Conservation (phyloP, 2,113 vertebrate genomes). For the Gobio gobio region DNA sequence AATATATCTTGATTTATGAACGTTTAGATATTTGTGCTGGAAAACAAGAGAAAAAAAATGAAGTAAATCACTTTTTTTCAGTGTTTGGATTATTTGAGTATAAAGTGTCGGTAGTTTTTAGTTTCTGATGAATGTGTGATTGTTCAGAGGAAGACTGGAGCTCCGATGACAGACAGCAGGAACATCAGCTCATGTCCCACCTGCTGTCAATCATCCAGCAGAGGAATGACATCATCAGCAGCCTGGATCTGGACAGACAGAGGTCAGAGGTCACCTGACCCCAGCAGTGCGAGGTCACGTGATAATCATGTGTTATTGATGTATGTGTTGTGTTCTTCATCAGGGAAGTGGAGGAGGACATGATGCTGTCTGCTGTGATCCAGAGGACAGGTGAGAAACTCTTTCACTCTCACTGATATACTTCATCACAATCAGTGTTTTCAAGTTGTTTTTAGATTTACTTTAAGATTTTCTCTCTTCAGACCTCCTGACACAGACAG, state of each 20-base stretch:
- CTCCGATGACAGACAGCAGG: constrained; percentile 78
- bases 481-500: too few relatives aligned
- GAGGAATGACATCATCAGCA: constrained; percentile 90
- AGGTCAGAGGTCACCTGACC: constrained; percentile 72
- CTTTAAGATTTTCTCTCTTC: too few relatives aligned
- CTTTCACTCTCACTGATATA: background rate
- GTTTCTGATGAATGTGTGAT: background rate
- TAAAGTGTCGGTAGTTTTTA: too few relatives aligned
- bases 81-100: too few relatives aligned
- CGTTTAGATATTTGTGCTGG: too few relatives aligned
- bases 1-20: background rate
- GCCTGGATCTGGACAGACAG: constrained; percentile 87
- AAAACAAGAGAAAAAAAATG: too few relatives aligned
- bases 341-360: constrained; percentile 88
- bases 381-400: constrained; percentile 82
- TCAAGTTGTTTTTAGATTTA: background rate
- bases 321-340: constrained; percentile 56
- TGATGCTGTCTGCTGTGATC: constrained; percentile 79
- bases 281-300: background rate
- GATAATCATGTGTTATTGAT: background rate
- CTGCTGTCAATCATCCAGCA: constrained; percentile 88
- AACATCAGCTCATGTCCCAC: constrained; percentile 86
- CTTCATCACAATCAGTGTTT: too few relatives aligned
- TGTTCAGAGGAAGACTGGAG: constrained; percentile 86
- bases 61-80: too few relatives aligned